Evolutionary conservation across 1,140 invertebrate genomes (phyloP).

Genomic region (Schlechtendalia chinensis): DNA sequence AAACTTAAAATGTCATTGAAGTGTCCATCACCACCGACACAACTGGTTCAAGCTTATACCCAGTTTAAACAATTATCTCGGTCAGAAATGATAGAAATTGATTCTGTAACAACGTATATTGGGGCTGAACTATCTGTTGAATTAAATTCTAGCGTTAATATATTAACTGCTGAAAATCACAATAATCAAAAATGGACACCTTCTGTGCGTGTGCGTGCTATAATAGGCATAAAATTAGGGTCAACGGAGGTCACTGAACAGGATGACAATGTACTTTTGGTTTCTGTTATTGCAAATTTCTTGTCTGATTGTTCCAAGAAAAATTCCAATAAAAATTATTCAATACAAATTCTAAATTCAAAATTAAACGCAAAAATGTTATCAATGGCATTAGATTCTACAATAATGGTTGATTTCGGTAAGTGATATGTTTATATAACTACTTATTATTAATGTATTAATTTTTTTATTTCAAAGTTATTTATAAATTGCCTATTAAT

Average conservation of each 20-base stretch:
- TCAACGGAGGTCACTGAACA: not conserved
- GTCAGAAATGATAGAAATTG: not conserved
- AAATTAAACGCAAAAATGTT: not conserved
- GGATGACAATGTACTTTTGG: not conserved
- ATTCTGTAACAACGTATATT: not conserved
- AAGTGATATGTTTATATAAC: not conserved
- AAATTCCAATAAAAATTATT: slow-evolving; percentile 7
- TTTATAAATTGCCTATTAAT: too few relatives aligned
- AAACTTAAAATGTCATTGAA: slow-evolving; percentile 36
- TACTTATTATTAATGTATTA: too few relatives aligned
- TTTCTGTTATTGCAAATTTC: not conserved
- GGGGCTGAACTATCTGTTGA: not conserved
- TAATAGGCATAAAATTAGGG: not conserved
- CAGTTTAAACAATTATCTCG: slow-evolving; percentile 20
- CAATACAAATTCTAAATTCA: not conserved
- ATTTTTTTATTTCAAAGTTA: too few relatives aligned
- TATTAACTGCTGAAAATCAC: not conserved
- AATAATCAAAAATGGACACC: not conserved
- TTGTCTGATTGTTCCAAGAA: not conserved
- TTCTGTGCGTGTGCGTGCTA: not conserved
- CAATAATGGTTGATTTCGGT: slow-evolving; percentile 14
- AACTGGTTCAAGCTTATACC: not conserved
- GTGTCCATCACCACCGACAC: not conserved
- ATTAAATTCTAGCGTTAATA: not conserved
- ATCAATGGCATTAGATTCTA: not conserved